Evolutionary conservation across 2,113 vertebrate genomes (phyloP).

Genomic region (Catharus bicknelli): DNA sequence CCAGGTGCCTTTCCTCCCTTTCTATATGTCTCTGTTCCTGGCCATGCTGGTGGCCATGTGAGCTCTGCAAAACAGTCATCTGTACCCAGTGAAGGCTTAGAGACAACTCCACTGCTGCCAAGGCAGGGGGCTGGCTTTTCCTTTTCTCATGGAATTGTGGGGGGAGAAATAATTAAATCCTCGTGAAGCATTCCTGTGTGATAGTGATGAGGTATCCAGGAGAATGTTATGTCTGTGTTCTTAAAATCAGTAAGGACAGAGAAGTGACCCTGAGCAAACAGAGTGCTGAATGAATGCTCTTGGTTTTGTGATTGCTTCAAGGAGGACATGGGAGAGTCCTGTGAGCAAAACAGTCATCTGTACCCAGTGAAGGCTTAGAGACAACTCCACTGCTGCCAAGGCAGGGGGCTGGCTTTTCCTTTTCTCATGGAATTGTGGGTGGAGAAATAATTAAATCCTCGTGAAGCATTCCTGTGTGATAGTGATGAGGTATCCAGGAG

Average conservation of each 20-base stretch:
- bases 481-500: background rate
- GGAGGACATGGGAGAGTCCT: background rate
- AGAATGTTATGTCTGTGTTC: background rate
- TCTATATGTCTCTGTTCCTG: background rate
- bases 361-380: background rate
- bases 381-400: background rate
- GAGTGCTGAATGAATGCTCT: background rate
- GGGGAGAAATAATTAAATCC: background rate
- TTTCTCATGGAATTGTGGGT: background rate
- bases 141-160: background rate
- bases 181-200: background rate
- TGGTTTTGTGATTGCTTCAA: background rate
- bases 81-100: background rate
- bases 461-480: background rate
- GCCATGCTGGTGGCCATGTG: rapidly evolving
- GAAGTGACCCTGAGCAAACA: background rate
- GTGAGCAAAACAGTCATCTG: background rate
- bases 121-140: background rate
- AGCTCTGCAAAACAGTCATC: background rate
- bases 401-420: background rate
- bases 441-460: background rate
- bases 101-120: background rate
- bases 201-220: background rate
- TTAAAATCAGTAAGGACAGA: background rate
- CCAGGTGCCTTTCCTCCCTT: background rate